phyloP scores from a whole-genome alignment of 2,888 invertebrate species.

The Rhopalosiphum nymphaeae region DNA sequence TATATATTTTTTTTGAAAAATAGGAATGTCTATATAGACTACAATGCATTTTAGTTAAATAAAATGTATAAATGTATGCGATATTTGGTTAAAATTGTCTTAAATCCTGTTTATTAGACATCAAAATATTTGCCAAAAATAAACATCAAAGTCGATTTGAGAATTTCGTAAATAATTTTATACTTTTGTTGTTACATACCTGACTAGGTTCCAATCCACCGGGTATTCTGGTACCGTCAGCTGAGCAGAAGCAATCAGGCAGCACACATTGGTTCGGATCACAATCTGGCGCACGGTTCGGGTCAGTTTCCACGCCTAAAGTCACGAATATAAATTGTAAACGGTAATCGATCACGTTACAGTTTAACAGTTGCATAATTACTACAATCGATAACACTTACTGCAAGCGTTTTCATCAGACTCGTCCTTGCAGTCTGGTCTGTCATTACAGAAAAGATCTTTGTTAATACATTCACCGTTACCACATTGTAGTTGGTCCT shows the following conservation, averaged over 20 bases:
- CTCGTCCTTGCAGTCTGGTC: slow-evolving; percentile 92
- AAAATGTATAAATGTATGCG: background rate
- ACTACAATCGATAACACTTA: slow-evolving; percentile 74
- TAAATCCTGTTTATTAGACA: background rate
- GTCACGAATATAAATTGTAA: slow-evolving; percentile 67
- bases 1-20: background rate
- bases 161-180: background rate
- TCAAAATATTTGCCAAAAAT: background rate
- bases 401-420: slow-evolving; percentile 96
- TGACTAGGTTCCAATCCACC: slow-evolving; percentile 85
- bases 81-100: background rate
- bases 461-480: slow-evolving; percentile 93
- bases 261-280: slow-evolving; percentile 89
- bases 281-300: slow-evolving; percentile 92
- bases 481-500: slow-evolving; percentile 91
- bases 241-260: slow-evolving; percentile 94
- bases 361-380: background rate
- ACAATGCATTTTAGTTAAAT: background rate
- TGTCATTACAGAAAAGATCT: slow-evolving; percentile 93
- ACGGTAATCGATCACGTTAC: background rate
- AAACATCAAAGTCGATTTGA: background rate
- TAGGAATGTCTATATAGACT: background rate
- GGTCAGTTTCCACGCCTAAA: slow-evolving; percentile 86
- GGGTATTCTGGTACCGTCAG: slow-evolving; percentile 90
- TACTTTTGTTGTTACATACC: slow-evolving; percentile 67